Conservation (phyloP, 2,113 vertebrate species). For the Ammodytes marinus region DNA sequence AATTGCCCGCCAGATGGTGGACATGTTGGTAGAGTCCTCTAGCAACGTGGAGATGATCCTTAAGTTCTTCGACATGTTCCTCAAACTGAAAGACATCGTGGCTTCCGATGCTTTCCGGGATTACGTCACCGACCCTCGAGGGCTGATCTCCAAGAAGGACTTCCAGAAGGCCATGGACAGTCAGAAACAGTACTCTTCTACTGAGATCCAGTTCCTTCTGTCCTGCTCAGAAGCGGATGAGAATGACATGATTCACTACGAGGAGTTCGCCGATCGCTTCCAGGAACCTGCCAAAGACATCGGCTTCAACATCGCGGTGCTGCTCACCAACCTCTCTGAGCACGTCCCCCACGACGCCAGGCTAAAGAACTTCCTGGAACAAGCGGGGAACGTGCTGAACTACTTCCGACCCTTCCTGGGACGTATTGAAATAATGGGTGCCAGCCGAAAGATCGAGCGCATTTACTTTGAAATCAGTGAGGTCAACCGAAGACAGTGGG, state of each 20-base stretch:
- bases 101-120: constrained; percentile 94
- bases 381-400: constrained; percentile 92
- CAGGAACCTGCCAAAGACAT: constrained; percentile 97
- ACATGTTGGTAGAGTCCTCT: constrained; percentile 98
- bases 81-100: constrained; percentile 97
- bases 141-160: constrained; percentile 97
- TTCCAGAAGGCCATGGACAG: constrained; percentile 99
- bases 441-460: constrained; percentile 93
- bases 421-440: constrained; percentile 97
- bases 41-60: constrained; percentile 99
- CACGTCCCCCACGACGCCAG: constrained; percentile 94
- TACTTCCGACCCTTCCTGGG: constrained; percentile 95
- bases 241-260: constrained; percentile 97
- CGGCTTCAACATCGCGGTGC: constrained; percentile 95
- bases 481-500: constrained; percentile 95
- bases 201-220: constrained; percentile 96
- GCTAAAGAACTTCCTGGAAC: constrained; percentile 90
- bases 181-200: constrained; percentile 93
- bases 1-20: constrained; percentile 98
- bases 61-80: constrained; percentile 99
- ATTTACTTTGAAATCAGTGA: constrained; percentile 99
- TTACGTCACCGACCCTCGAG: constrained; percentile 92
- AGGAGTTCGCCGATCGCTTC: constrained; percentile 94
- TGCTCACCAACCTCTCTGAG: constrained; percentile 94
- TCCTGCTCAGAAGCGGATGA: constrained; percentile 96